Conservation (phyloP, 1,140 invertebrate species). For the Sarcophaga peregrina region DNA sequence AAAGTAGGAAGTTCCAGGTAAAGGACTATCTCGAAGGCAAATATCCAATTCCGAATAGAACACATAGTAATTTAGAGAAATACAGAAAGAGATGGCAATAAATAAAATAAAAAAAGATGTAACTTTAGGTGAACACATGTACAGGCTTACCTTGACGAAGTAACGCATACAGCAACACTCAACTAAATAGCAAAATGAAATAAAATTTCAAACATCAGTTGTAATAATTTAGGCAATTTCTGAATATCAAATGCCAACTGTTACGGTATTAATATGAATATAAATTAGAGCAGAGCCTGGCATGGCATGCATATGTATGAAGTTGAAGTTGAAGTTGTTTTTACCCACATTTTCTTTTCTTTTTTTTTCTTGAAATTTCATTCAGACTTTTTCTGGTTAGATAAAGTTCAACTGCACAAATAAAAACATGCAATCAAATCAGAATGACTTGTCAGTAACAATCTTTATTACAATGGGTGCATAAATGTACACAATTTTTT, state of each 20-base stretch:
- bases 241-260: too few relatives aligned
- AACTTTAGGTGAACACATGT: too few relatives aligned
- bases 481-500: neutral
- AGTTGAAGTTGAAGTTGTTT: neutral
- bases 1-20: neutral
- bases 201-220: too few relatives aligned
- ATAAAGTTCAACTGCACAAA: slow-evolving; percentile 4
- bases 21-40: neutral
- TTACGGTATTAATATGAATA: too few relatives aligned
- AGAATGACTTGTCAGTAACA: neutral
- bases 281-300: neutral
- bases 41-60: neutral
- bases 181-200: too few relatives aligned
- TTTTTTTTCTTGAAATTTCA: too few relatives aligned
- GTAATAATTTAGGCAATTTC: too few relatives aligned
- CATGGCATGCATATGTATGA: slow-evolving; percentile 16
- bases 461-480: neutral
- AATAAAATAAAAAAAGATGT: too few relatives aligned
- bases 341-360: too few relatives aligned
- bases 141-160: too few relatives aligned
- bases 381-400: neutral
- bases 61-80: neutral
- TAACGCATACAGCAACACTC: too few relatives aligned
- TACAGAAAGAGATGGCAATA: neutral
- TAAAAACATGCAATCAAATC: slow-evolving; percentile 24